A percentile compares a stretch with the other conserved stretches of the same genome.
phyloP scores from a whole-genome alignment of 2,888 invertebrate genomes.

The Rotaria magnacalcarata region DNA sequence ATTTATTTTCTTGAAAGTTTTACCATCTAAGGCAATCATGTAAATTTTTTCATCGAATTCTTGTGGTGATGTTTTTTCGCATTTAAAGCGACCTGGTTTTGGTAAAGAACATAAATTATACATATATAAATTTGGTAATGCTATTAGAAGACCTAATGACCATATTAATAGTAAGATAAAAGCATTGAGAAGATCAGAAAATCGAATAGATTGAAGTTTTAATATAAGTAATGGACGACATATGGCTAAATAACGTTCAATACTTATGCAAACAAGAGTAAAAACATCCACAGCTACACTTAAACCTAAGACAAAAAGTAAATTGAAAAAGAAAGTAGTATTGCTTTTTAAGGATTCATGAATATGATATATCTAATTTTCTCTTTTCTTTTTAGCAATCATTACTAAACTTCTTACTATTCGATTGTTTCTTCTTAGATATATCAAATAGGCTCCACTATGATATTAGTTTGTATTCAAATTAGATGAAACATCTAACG shows the following conservation, averaged over 20 bases:
- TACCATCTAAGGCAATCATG: constrained; percentile 12
- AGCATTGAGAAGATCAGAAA: neutral
- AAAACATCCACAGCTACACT: constrained; percentile 10
- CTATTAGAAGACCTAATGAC: neutral
- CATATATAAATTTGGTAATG: neutral
- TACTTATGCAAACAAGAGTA: constrained; percentile 29
- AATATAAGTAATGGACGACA: constrained; percentile 17
- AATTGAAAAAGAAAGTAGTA: neutral
- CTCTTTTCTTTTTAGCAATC: too few relatives aligned
- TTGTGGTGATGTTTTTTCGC: neutral
- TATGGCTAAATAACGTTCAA: constrained; percentile 24
- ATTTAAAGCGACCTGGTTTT: neutral
- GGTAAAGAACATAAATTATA: neutral
- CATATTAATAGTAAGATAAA: neutral
- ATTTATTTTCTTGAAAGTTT: too few relatives aligned
- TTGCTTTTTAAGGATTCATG: too few relatives aligned
- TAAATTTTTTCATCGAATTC: neutral
- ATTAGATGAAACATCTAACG: too few relatives aligned
- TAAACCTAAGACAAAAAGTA: neutral
- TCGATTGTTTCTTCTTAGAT: too few relatives aligned
- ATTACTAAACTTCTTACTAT: too few relatives aligned
- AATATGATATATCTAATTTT: too few relatives aligned
- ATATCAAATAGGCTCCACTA: too few relatives aligned
- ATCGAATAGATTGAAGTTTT: constrained; percentile 15
- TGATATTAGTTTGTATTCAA: too few relatives aligned